Percentiles rank a stretch among this genome's conserved stretches.
Conservation (phyloP, 2,113 vertebrate genomes). For the Seriola rivoliana region DNA sequence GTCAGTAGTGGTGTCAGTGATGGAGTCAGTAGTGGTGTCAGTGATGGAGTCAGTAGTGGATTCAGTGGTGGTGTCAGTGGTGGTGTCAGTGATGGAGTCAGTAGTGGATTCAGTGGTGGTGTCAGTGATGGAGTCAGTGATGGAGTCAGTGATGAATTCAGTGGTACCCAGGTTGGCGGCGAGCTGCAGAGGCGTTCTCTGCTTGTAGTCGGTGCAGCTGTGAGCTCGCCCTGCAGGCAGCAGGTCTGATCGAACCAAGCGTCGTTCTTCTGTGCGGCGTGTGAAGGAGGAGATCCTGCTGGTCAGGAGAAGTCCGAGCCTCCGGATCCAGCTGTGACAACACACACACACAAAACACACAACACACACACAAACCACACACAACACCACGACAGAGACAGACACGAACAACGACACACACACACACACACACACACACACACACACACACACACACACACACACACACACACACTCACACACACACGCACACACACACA, state of each 20-base stretch:
- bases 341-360: neutral
- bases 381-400: too few species aligned
- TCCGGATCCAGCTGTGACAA: constrained; percentile 68
- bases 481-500: neutral
- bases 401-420: too few species aligned
- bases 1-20: too few species aligned
- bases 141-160: neutral
- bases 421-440: neutral
- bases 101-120: neutral
- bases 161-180: constrained; percentile 75
- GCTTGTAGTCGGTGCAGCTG: constrained; percentile 73
- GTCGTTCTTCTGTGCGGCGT: too few species aligned
- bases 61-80: too few species aligned
- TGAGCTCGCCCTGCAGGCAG: constrained; percentile 70
- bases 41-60: too few species aligned
- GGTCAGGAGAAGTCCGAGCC: constrained; percentile 56
- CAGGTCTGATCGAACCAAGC: constrained; percentile 58
- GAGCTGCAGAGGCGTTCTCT: constrained; percentile 78
- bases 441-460: neutral
- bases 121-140: neutral
- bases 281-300: too few species aligned
- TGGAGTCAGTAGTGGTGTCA: too few species aligned
- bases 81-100: too few species aligned
- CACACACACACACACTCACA: neutral
- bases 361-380: neutral